Evolutionary conservation across 1,140 invertebrate species (phyloP).

Genomic region (Trinorchestia longiramus): DNA sequence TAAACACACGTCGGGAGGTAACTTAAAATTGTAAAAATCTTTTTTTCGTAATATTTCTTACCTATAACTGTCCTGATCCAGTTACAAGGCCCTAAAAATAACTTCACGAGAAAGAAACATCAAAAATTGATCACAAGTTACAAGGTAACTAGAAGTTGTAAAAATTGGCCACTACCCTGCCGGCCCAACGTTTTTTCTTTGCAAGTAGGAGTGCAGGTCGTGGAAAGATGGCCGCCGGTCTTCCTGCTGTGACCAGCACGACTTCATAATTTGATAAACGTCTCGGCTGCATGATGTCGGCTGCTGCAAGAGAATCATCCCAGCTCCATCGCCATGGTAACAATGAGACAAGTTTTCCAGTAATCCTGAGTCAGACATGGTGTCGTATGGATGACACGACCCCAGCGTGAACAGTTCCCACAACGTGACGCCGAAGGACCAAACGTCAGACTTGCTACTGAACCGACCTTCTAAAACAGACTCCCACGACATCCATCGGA

Average conservation of each 20-base stretch:
- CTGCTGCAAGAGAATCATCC: slow-evolving; percentile 72
- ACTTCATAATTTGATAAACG: slow-evolving; percentile 56
- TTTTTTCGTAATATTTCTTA: too few species aligned
- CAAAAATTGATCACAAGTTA: not conserved
- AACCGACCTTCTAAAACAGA: slow-evolving; percentile 78
- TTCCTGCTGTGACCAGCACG: slow-evolving; percentile 58
- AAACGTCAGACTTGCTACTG: slow-evolving; percentile 87
- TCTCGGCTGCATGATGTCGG: slow-evolving; percentile 75
- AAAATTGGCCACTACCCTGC: not conserved
- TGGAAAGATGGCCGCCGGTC: slow-evolving; percentile 55
- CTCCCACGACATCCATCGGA: slow-evolving; percentile 67
- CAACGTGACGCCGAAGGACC: slow-evolving; percentile 88
- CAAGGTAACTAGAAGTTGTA: not conserved
- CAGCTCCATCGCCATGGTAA: slow-evolving; percentile 77
- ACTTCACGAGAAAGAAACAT: not conserved
- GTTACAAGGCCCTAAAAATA: not conserved
- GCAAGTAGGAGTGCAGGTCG: slow-evolving; percentile 56
- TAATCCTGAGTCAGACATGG: slow-evolving; percentile 82
- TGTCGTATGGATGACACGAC: slow-evolving; percentile 84
- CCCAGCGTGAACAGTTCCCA: slow-evolving; percentile 92
- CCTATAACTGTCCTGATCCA: too few species aligned
- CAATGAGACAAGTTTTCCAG: slow-evolving; percentile 82
- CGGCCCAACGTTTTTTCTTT: slow-evolving; percentile 57
- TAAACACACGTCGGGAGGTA: too few species aligned
- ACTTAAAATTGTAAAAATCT: too few species aligned